phyloP scores from a whole-genome alignment of 2,888 invertebrate genomes.

The Leucoma salicis region DNA sequence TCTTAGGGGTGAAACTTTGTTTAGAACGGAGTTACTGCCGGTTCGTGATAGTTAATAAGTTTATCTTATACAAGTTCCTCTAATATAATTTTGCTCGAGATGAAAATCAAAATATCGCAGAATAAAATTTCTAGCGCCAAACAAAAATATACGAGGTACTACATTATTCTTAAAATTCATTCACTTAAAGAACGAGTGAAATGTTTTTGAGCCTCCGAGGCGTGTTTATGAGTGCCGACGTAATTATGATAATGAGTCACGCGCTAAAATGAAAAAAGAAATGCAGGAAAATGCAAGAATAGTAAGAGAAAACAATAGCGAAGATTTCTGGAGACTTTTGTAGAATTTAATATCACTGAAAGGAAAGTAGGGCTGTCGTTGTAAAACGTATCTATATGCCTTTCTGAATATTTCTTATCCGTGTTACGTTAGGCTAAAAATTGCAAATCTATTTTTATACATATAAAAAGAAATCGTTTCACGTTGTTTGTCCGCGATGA shows the following conservation, averaged over 20 bases:
- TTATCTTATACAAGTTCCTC: no score
- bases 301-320: conserved; percentile 21
- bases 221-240: conserved; percentile 34
- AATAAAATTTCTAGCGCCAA: conserved; percentile 16
- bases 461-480: no score
- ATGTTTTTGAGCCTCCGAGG: conserved; percentile 28
- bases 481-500: no score
- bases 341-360: conserved; percentile 19
- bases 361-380: neutral
- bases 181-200: conserved; percentile 18
- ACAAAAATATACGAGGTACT: conserved; percentile 17
- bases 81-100: no score
- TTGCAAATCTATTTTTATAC: no score
- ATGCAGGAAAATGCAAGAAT: conserved; percentile 18
- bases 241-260: conserved; percentile 37
- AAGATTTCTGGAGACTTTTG: conserved; percentile 5
- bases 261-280: conserved; percentile 23
- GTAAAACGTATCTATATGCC: neutral
- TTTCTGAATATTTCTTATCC: neutral
- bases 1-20: no score
- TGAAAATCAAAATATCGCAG: conserved; percentile 22
- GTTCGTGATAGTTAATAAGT: no score
- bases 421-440: no score
- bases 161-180: conserved; percentile 24
- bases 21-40: no score